phyloP scores from a whole-genome alignment of 2,888 invertebrate species.

The Labia minor region DNA sequence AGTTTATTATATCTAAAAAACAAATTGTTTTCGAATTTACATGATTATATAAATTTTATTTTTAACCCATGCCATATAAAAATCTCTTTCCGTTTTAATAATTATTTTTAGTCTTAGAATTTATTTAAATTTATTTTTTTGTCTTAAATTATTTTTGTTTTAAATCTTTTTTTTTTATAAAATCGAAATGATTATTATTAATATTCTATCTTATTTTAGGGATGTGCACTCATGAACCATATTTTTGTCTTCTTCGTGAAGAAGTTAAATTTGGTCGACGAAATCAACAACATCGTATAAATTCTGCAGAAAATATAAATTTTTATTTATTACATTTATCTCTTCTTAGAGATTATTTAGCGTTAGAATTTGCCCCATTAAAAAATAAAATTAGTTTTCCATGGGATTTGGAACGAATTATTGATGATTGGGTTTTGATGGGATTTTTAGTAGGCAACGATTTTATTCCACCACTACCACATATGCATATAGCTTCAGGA shows the following conservation, averaged over 20 bases:
- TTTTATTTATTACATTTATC: constrained; percentile 90
- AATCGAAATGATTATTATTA: no score
- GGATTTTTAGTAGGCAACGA: constrained; percentile 96
- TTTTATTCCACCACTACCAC: constrained; percentile 91
- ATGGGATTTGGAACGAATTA: constrained; percentile 79
- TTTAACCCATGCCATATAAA: no score
- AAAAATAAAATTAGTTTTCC: constrained; percentile 54
- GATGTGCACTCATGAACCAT: constrained; percentile 73
- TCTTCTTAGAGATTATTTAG: constrained; percentile 81
- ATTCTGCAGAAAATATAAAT: constrained; percentile 77
- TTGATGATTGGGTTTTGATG: constrained; percentile 98
- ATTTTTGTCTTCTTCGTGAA: constrained; percentile 87
- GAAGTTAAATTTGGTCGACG: constrained; percentile 65
- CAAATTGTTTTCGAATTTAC: no score
- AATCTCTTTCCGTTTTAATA: no score
- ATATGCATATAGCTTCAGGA: constrained; percentile 85
- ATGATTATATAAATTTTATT: no score
- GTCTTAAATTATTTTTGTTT: no score
- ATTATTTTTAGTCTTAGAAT: no score
- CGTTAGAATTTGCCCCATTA: constrained; percentile 73
- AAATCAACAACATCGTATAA: constrained; percentile 49
- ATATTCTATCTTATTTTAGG: neutral
- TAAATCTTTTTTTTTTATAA: no score
- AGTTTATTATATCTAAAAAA: constrained; percentile 38
- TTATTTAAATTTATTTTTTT: no score